These are phyloP conservation scores for Pitta sordida DNA, from an alignment of 2,113 vertebrate genomes.

Conservation along the genomic window DNA sequence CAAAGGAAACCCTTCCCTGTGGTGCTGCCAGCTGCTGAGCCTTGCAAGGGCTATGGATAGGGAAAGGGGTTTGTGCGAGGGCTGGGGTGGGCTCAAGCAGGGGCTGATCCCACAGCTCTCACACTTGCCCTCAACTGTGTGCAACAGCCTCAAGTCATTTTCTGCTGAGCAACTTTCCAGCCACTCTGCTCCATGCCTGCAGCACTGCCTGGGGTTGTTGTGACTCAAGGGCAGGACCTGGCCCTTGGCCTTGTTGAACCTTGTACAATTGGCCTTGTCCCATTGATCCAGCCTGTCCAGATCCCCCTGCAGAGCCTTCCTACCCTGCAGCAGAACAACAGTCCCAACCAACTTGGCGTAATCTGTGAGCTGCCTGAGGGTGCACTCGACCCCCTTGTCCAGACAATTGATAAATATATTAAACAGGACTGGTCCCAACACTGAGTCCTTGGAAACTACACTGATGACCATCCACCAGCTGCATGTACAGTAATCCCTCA, in stretches of 20 bases:
- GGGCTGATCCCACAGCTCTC: not conserved
- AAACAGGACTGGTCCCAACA: not conserved
- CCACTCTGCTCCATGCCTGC: not conserved
- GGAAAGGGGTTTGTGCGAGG: too few species aligned
- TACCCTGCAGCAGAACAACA: not conserved
- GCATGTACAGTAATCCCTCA: too few species aligned
- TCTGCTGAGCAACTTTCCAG: not conserved
- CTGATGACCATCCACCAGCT: not conserved
- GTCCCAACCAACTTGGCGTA: too few species aligned
- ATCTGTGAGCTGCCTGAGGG: not conserved
- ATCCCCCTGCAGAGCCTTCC: not conserved
- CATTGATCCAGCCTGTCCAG: not conserved
- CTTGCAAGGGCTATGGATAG: not conserved
- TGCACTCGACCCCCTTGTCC: fast-evolving
- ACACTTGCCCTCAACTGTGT: not conserved
- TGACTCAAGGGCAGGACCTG: not conserved
- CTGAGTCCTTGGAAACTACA: not conserved
- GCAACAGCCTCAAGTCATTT: not conserved
- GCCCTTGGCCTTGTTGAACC: not conserved
- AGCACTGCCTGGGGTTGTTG: not conserved
- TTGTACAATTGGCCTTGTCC: fast-evolving
- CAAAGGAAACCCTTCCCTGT: not conserved
- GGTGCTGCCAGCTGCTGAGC: not conserved
- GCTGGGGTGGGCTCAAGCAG: not conserved
- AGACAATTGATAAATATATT: not conserved